These are phyloP conservation scores for Atta cephalotes DNA, from an alignment of 1,140 invertebrate species.

Conservation along the genomic window DNA sequence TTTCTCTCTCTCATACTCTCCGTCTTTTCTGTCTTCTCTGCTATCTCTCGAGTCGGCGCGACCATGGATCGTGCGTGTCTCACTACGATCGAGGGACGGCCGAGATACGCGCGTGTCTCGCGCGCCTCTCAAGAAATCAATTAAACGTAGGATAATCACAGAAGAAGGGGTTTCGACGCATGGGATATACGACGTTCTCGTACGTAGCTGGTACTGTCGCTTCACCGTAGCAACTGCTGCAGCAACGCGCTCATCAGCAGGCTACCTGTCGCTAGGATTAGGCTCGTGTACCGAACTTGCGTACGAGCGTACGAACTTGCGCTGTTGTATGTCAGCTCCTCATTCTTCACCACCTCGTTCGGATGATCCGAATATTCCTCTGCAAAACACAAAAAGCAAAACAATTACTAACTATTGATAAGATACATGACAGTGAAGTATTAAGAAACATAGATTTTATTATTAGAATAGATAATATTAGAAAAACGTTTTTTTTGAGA, in stretches of 20 bases:
- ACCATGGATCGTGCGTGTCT: conserved; percentile 72
- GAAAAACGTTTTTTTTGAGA: background rate
- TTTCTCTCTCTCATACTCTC: conserved; percentile 41
- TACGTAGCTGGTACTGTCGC: conserved; percentile 70
- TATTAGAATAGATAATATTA: background rate
- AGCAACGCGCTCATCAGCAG: conserved; percentile 79
- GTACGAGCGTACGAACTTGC: conserved; percentile 71
- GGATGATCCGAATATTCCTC: conserved; percentile 95
- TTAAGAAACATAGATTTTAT: background rate
- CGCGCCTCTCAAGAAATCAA: conserved; percentile 82
- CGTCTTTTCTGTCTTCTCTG: conserved; percentile 61
- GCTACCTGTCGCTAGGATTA: conserved; percentile 73
- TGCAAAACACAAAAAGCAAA: conserved; percentile 82
- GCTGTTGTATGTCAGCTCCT: conserved; percentile 92
- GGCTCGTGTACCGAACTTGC: conserved; percentile 60
- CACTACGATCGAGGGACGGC: conserved; percentile 73
- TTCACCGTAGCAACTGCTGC: conserved; percentile 84
- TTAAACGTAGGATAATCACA: conserved; percentile 87
- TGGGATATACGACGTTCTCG: conserved; percentile 74
- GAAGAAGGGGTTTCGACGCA: conserved; percentile 84
- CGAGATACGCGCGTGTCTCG: conserved; percentile 65
- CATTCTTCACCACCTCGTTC: conserved; percentile 97
- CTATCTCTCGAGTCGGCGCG: conserved; percentile 73
- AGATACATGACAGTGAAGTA: background rate
- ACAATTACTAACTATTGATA: background rate